Percentiles rank a stretch among this genome's conserved stretches.
Evolutionary conservation across 2,888 invertebrate species (phyloP).

Genomic region (Andrena camellia): DNA sequence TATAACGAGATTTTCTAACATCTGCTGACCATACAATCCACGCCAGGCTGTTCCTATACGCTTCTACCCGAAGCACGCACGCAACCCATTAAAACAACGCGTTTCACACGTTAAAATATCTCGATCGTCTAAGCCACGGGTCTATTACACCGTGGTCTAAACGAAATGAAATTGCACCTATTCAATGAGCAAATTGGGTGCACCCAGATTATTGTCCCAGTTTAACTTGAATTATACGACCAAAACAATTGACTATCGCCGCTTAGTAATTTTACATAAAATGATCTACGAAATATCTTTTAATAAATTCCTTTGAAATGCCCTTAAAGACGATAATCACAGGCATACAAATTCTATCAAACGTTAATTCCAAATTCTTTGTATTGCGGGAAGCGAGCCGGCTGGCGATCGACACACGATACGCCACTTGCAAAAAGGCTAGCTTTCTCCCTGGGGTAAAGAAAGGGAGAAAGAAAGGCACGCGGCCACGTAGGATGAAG

Average conservation of each 20-base stretch:
- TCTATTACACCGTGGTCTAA: constrained; percentile 13
- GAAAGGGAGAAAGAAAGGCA: not conserved
- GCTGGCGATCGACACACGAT: not conserved
- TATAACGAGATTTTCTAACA: constrained; percentile 43
- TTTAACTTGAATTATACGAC: too few species aligned
- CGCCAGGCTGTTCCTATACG: not conserved
- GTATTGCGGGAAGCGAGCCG: not conserved
- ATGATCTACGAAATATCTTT: too few species aligned
- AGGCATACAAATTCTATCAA: too few species aligned
- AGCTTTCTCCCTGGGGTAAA: constrained; percentile 16
- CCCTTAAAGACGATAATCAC: too few species aligned
- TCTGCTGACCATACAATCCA: constrained; percentile 28
- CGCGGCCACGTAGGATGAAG: not conserved
- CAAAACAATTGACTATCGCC: too few species aligned
- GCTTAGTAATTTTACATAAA: too few species aligned
- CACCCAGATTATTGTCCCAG: too few species aligned
- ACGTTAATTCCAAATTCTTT: not conserved
- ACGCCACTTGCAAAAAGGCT: constrained; percentile 3
- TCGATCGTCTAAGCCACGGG: constrained; percentile 25
- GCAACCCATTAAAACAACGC: not conserved
- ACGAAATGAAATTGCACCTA: constrained; percentile 70
- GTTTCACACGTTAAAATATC: constrained; percentile 6
- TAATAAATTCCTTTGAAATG: too few species aligned
- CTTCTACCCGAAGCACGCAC: not conserved
- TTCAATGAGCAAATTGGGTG: constrained; percentile 10